Evolutionary conservation across 2,113 vertebrate species (phyloP).

Genomic region (Dicentrarchus labrax): DNA sequence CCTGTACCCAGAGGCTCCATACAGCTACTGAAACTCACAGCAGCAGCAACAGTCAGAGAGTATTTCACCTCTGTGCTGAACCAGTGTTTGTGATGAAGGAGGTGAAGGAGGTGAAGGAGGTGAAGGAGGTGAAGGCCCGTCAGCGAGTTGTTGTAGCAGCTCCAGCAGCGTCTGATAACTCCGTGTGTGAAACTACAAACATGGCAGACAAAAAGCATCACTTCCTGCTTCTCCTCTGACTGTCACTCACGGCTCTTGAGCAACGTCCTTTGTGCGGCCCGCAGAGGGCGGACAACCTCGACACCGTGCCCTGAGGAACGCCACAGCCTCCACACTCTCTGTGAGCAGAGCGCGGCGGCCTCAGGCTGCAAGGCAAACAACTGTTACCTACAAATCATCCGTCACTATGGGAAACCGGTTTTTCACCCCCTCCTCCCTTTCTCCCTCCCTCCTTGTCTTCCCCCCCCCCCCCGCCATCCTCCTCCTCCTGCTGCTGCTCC

Average conservation of each 20-base stretch:
- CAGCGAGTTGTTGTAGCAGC: no score
- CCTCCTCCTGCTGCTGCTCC: background rate
- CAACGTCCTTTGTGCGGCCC: background rate
- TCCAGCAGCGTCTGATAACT: no score
- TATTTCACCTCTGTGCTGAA: no score
- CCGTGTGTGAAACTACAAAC: constrained; percentile 16
- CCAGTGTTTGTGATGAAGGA: no score
- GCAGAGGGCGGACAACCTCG: background rate
- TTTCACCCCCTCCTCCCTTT: constrained; percentile 62
- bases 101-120: no score
- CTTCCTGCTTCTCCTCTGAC: constrained; percentile 1
- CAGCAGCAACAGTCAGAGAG: no score
- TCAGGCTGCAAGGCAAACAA: constrained; percentile 77
- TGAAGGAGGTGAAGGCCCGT: no score
- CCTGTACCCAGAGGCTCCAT: no score
- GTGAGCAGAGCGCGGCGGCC: constrained; percentile 29
- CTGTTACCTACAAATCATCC: constrained; percentile 82
- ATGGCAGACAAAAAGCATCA: background rate
- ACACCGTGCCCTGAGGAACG: no score
- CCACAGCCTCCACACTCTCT: background rate
- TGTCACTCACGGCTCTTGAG: background rate
- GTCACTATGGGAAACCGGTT: constrained; percentile 83
- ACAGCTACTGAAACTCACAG: no score
- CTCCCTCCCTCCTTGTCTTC: background rate
- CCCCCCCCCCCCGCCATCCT: background rate